phyloP scores from a whole-genome alignment of 30 jellyfish, hydroid and myxozoan genomes.

The Pelagia noctiluca region DNA sequence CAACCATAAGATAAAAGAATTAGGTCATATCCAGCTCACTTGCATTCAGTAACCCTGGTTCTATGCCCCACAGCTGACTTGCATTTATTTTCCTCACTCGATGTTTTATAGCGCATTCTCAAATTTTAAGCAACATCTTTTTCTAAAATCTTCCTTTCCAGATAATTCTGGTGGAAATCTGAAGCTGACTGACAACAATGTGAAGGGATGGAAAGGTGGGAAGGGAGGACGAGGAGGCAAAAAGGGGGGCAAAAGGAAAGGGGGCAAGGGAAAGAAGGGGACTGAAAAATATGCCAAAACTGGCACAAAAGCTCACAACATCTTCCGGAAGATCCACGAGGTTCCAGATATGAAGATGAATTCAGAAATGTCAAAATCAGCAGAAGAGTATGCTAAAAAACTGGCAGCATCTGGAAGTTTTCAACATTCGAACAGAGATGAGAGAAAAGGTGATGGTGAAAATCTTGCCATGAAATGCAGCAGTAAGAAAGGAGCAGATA shows the following conservation, averaged over 20 bases:
- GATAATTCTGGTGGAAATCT: not conserved
- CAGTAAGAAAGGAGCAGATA: constrained; percentile 12
- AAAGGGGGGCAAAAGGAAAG: not conserved
- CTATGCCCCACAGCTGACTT: too few species aligned
- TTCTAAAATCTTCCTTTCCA: too few species aligned
- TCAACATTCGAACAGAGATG: constrained; percentile 20
- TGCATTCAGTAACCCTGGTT: too few species aligned
- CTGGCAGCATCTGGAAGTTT: constrained; percentile 27
- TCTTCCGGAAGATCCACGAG: constrained; percentile 28
- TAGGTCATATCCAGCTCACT: too few species aligned
- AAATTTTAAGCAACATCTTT: too few species aligned
- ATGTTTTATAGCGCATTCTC: too few species aligned
- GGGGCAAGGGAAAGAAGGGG: not conserved
- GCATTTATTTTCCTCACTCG: too few species aligned
- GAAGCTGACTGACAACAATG: not conserved
- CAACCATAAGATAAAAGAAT: too few species aligned
- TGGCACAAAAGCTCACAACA: constrained; percentile 38
- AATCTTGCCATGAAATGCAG: constrained; percentile 48
- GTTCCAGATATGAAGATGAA: constrained; percentile 23
- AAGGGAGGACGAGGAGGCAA: not conserved
- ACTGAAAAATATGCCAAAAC: not conserved
- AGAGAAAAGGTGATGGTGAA: constrained; percentile 47
- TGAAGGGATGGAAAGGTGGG: not conserved
- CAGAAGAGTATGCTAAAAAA: constrained; percentile 33
- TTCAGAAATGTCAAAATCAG: constrained; percentile 33